Evolutionary conservation across 2,888 invertebrate species (phyloP).

Genomic region (Catocala sponsa): DNA sequence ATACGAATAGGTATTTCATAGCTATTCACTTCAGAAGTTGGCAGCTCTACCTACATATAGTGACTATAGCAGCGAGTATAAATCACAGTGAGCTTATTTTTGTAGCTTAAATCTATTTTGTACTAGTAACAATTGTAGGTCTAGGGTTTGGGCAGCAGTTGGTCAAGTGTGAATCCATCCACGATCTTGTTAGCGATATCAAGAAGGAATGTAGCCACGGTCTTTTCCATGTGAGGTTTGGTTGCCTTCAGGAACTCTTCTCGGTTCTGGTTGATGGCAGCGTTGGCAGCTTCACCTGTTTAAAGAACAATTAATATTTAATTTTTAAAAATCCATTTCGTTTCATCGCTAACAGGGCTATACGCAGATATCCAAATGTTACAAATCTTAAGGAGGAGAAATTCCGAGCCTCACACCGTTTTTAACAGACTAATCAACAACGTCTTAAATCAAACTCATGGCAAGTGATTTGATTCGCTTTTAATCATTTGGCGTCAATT

Average conservation of each 20-base stretch:
- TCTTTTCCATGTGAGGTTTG: conserved; percentile 87
- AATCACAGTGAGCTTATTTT: conserved; percentile 45
- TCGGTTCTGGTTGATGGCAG: conserved; percentile 89
- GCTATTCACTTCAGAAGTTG: no score
- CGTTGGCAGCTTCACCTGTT: conserved; percentile 86
- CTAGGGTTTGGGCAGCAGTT: conserved; percentile 83
- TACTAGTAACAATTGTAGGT: conserved; percentile 10
- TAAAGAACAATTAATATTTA: conserved; percentile 11
- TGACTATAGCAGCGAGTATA: conserved; percentile 20
- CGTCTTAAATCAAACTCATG: no score
- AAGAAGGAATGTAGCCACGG: conserved; percentile 82
- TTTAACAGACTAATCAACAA: no score
- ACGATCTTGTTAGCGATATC: conserved; percentile 88
- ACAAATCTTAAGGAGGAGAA: no score
- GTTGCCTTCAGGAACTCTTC: conserved; percentile 86
- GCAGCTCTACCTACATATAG: background rate
- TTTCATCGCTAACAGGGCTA: no score
- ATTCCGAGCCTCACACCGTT: no score
- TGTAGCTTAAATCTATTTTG: conserved; percentile 9
- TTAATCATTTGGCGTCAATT: no score
- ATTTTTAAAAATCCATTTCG: no score
- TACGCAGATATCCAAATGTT: no score
- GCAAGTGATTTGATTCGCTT: no score
- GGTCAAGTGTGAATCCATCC: conserved; percentile 82
- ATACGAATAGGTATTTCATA: no score